Percentiles rank a stretch among this genome's conserved stretches.
Evolutionary conservation across 2,113 vertebrate species (phyloP).

Genomic region (Ahaetulla prasina): DNA sequence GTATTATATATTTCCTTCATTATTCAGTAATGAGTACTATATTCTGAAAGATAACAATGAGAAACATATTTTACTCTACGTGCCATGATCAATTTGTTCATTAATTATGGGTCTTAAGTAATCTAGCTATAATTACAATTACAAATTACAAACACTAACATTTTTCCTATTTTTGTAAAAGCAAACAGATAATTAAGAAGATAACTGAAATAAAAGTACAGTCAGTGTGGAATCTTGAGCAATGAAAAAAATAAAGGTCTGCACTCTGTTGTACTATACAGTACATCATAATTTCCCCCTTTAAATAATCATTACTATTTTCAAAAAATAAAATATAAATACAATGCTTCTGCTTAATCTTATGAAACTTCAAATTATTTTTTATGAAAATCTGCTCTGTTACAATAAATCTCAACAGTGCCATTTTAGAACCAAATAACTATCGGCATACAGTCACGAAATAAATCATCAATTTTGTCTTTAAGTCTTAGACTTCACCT

Average conservation of each 20-base stretch:
- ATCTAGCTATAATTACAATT: slow-evolving; percentile 9
- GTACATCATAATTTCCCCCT: slow-evolving; percentile 5
- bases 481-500: slow-evolving; percentile 22
- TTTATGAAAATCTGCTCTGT: slow-evolving; percentile 8
- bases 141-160: slow-evolving; percentile 31
- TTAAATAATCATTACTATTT: not conserved
- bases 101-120: slow-evolving; percentile 27
- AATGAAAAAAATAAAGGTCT: slow-evolving; percentile 1
- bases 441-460: slow-evolving; percentile 2
- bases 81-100: slow-evolving; percentile 20
- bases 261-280: slow-evolving; percentile 15
- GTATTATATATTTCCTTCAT: not conserved
- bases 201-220: slow-evolving; percentile 14
- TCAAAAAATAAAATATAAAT: slow-evolving; percentile 28
- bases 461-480: not conserved
- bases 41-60: slow-evolving; percentile 24
- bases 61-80: not conserved
- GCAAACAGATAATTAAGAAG: slow-evolving; percentile 15
- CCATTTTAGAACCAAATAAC: slow-evolving; percentile 27
- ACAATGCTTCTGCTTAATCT: slow-evolving; percentile 10
- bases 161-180: slow-evolving; percentile 17
- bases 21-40: slow-evolving; percentile 25
- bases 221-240: slow-evolving; percentile 11
- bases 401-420: not conserved
- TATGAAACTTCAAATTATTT: slow-evolving; percentile 32